Base-by-base conservation (phyloP, 2,888 invertebrate genomes). In the Stegana nigrithorax region DNA sequence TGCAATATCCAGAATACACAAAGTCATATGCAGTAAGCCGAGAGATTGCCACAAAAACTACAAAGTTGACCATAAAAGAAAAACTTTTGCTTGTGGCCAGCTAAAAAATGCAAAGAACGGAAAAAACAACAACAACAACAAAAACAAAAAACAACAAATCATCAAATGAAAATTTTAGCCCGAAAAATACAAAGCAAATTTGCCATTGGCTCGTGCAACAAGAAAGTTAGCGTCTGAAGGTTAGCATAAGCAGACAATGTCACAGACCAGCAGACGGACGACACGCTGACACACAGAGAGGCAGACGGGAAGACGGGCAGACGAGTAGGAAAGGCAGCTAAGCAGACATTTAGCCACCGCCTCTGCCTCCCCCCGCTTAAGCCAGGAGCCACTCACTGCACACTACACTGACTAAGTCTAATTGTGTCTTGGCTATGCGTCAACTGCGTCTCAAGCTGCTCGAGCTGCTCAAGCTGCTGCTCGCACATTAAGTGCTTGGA, bases 31-130 rank as follows among this genome's bases (percentile, higher is more conserved):
- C n/a, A 12, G 32, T 32, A 32, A 12, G n/a, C 32, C 2, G n/a
- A n/a, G n/a, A n/a, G n/a, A 32, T 12, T 32, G 32, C 32, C 32
- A 5, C 32, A 32, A 5, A 32, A 32, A 32, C 32, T 4, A 32
- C 32, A 32, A 32, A 29, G 6, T 29, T 5, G 29, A 32, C 32
- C 32, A 32, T n/a, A 12, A 32, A 32, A 32, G 32, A 32, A 32
- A 29, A 53, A 17, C 29, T 53, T 53, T 29, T 32, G 32, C 47
- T 59, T 59, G 59, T n/a, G 59, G 59, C 50, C 59, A 59, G 29
- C 32, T 59, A 29, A 14, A 32, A 47, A 59, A 59, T 59, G 59
- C 29, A 27, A 27, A n/a, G 14, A 53, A 53, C 10, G 14, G 12
- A 19, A 21, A 44, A 27, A 60, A 23, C 53, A 17, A 64, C 39